Base-by-base conservation (phyloP, 2,113 vertebrate species). In the Clarias macrocephalus region DNA sequence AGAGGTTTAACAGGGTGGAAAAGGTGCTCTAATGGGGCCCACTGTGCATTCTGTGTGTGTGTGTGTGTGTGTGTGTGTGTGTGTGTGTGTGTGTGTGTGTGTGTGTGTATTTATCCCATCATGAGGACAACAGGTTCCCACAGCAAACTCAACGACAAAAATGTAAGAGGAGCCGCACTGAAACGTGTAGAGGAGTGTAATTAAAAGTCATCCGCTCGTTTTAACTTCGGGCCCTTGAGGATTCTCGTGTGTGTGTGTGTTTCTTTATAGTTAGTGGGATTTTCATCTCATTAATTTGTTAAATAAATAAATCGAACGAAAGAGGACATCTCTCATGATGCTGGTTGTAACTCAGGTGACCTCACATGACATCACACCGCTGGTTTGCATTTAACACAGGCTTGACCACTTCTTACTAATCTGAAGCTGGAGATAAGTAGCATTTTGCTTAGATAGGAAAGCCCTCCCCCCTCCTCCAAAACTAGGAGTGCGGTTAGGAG, bases 1-100 rank as follows among this genome's bases (percentile, higher is more conserved):
- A 91, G 85, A 86, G 92, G 91, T 89, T 92, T 93, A 92, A 91
- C 87, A 87, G 88, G 82, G 88, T 86, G 90, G 89, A 91, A 89
- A 90, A 82, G 82, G 85, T 80, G 87, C 83, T 59, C 89, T 91
- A 92, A 92, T 91, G 87, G 86, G 87, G 52, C 82, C 59, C 86
- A 70, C 73, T 68, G 65, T 63, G 82, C 66, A 70, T 86, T 68
- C 85, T 68, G 48, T 48, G 48, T 48, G 48, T 48, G 48, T 91
- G 77, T 90, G 92, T 72, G 80, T 81, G 80, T 80, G 76, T 80
- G 56, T 82, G 60, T 28, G 60, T 80, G 56, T 62, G 79, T 62
- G 57, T 59, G 77, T 42, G 33, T 76, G 33, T 68, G n/a, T 68
- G 28, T 68, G 65, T 68, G 70, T 73, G 37, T 48, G 72, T 75